Base-by-base conservation (phyloP, 2,113 vertebrate genomes). In the Aptenodytes patagonicus region DNA sequence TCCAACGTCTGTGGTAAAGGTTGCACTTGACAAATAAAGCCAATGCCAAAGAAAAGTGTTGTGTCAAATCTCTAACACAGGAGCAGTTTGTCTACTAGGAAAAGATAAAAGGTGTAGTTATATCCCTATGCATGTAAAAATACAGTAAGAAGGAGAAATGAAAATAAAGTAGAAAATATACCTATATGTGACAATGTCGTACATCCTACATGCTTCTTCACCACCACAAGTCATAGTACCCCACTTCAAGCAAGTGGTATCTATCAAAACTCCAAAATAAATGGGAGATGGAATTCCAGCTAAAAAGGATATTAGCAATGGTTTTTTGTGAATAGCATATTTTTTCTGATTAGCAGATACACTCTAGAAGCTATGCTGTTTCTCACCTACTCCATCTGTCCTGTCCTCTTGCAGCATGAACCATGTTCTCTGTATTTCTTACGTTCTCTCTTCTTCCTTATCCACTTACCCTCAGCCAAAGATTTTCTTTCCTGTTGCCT, bases 251-350 rank as follows among this genome's bases (percentile, higher is more conserved):
- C 99, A 99, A 6, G 99, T 99, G 20, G 88, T 98, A 86, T 99
- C 99, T 89, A 99, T 98, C 95, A 99, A 96, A 34, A 99, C 99
- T 80, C 99, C 99, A 52, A 99, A 99, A 96, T 99, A 99, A 91
- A 99, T 98, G 8, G 99, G 98, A 81, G 99, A 98, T 57, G 99
- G 99, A 82, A 99, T 99, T 76, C 99, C 99, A 98, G 99, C 99
- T 99, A 86, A 47, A 93, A 89, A 75, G 31, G 34, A 82, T 28
- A 83, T 54, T 42, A 80, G 9, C 31, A 96, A 79, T 24, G 11
- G 11, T 24, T 72, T 72, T 95, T 32, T 42, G 28, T 87, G 68
- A 95, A 28, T 2, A 24, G 2, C 3, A 4, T 9, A 47, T 80
- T 62, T 69, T 26, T 70, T 77, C 49, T 65, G 12, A 52, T 75